Percentiles rank a stretch among this genome's conserved stretches.
Conservation (phyloP, 2,113 vertebrate species). For the Gadus chalcogrammus region DNA sequence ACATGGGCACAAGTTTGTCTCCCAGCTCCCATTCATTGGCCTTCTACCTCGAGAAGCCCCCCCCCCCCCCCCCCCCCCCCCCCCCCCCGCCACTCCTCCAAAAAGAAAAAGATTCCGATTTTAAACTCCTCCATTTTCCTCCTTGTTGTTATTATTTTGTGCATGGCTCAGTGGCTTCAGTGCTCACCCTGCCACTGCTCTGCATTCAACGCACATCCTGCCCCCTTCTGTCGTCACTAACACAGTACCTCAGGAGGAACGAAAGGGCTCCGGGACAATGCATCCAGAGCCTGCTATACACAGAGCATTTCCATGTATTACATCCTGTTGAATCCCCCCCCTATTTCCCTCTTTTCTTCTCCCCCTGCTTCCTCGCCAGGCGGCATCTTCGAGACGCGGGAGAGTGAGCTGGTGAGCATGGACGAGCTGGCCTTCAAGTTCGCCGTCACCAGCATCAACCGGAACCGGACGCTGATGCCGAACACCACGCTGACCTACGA, state of each 20-base stretch:
- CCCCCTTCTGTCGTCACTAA: neutral
- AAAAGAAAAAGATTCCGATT: neutral
- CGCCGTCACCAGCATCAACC: slow-evolving; percentile 94
- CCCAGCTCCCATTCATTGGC: no score
- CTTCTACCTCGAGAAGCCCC: no score
- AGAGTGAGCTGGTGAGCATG: slow-evolving; percentile 90
- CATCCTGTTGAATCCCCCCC: neutral
- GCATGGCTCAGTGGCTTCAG: neutral
- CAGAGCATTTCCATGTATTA: neutral
- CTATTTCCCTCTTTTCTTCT: neutral
- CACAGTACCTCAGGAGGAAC: neutral
- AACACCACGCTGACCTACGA: slow-evolving; percentile 97
- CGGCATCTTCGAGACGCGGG: slow-evolving; percentile 95
- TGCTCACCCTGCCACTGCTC: neutral
- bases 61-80: no score
- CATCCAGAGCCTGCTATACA: neutral
- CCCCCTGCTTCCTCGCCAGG: slow-evolving; percentile 71
- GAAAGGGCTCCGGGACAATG: neutral
- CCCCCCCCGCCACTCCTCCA: neutral
- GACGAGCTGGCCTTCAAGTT: slow-evolving; percentile 99
- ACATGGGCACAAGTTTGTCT: no score
- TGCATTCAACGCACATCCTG: neutral
- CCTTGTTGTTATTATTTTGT: neutral
- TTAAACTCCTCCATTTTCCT: neutral
- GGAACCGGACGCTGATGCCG: slow-evolving; percentile 95